Base-by-base conservation (phyloP, 2,797 vertebrate genomes). In the Clarias fuscus region DNA sequence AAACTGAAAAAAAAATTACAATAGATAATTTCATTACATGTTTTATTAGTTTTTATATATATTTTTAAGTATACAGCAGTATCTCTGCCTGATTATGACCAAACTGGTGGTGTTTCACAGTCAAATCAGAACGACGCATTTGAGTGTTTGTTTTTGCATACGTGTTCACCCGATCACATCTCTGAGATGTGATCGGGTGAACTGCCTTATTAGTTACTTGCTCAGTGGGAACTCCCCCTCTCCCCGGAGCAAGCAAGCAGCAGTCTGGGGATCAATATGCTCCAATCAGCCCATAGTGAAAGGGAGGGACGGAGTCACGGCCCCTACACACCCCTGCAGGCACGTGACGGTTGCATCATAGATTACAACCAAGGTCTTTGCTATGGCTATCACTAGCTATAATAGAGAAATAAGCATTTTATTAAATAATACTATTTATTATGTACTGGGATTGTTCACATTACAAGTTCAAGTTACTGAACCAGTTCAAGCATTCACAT, bases 181-280 rank as follows among this genome's bases (percentile, higher is more conserved):
- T 37, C 20, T n/a, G 58, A 83, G 72, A 30, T 30, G 30, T 30
- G 30, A 30, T 30, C 30, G 30, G 30, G 30, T 30, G 30, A 30
- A 30, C 86, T 78, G 72, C 83, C 56, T 56, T 62, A 77, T 84
- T 87, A 88, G 48, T 64, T 53, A 72, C 64, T 67, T 58, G 64
- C 71, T 58, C 20, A 37, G 73, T 71, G 73, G 73, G 86, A 77
- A 64, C 73, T 56, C 20, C 59, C 22, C 18, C 62, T 75, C 48
- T 59, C 71, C 59, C 62, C 24, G 27, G 27, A 86, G 72, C 37
- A 85, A 27, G 64, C 48, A 67, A 86, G 61, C 85, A 85, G 86
- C 67, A 73, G 59, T 83, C 71, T n/a, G 17, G 22, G 59, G 56
- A 86, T 86, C 86, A 86, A 86, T 83, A 84, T n/a, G 30, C 43